Conservation (phyloP, 1,140 invertebrate genomes). For the Drosophila obscura region DNA sequence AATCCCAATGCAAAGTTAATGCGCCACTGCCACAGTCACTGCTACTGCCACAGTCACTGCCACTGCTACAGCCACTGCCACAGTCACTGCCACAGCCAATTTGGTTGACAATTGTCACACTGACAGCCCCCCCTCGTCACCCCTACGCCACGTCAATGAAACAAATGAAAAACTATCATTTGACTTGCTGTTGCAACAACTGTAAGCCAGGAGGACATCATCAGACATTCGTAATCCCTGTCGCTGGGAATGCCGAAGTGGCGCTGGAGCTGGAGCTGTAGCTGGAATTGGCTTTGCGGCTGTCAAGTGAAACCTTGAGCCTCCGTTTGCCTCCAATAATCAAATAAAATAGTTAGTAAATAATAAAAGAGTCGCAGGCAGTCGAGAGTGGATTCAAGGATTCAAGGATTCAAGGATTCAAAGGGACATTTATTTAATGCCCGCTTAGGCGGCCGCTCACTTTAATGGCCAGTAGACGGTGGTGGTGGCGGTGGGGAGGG, state of each 20-base stretch:
- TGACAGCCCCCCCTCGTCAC: neutral
- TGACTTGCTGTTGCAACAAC: neutral
- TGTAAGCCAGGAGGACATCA: slow-evolving; percentile 30
- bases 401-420: slow-evolving; percentile 11
- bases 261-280: no score
- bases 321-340: slow-evolving; percentile 68
- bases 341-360: slow-evolving; percentile 82
- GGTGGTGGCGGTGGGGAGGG: no score
- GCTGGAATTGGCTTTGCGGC: slow-evolving; percentile 48
- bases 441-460: slow-evolving; percentile 62
- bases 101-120: slow-evolving; percentile 71
- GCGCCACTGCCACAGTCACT: slow-evolving; percentile 41
- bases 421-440: slow-evolving; percentile 68
- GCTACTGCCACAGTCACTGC: slow-evolving; percentile 33
- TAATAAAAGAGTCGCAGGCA: slow-evolving; percentile 71
- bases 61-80: slow-evolving; percentile 52
- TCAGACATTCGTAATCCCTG: slow-evolving; percentile 55
- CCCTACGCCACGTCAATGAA: no score
- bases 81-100: slow-evolving; percentile 64
- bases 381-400: slow-evolving; percentile 36
- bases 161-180: neutral
- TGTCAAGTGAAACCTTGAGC: slow-evolving; percentile 39
- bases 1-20: slow-evolving; percentile 74
- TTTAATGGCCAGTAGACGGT: slow-evolving; percentile 65
- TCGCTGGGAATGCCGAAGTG: slow-evolving; percentile 22